A percentile compares a stretch with the other conserved stretches of the same genome.
These are phyloP conservation scores for Panagrolaimus sp. DNA, from an alignment of 1,140 invertebrate genomes.

Conservation along the genomic window DNA sequence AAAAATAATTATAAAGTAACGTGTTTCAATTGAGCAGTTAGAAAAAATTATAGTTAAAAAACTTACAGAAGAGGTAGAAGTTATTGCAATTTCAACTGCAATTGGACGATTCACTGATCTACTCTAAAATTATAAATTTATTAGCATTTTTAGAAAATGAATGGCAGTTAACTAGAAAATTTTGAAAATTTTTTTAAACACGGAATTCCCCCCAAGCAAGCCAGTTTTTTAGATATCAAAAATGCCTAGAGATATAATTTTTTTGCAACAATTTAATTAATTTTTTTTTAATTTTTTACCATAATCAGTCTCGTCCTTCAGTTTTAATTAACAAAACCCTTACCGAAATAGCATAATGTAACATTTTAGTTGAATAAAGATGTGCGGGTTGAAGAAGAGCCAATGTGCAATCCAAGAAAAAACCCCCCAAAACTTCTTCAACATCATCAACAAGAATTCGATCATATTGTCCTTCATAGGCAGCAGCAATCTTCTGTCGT, in stretches of 20 bases:
- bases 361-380: slow-evolving; percentile 38
- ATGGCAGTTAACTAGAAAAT: too few species aligned
- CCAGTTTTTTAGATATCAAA: too few species aligned
- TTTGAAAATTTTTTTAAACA: too few species aligned
- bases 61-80: slow-evolving; percentile 34
- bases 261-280: background rate
- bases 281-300: slow-evolving; percentile 7
- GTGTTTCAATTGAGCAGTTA: background rate
- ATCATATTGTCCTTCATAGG: slow-evolving; percentile 45
- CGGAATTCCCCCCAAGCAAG: too few species aligned
- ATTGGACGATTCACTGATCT: slow-evolving; percentile 29
- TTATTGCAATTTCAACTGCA: slow-evolving; percentile 43
- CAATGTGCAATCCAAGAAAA: slow-evolving; percentile 41
- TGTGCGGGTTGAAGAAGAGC: slow-evolving; percentile 41
- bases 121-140: slow-evolving; percentile 21
- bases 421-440: slow-evolving; percentile 47
- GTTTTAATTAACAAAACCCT: slow-evolving; percentile 4
- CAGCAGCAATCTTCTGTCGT: slow-evolving; percentile 43
- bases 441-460: slow-evolving; percentile 39
- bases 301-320: background rate
- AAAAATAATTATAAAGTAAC: background rate
- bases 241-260: background rate
- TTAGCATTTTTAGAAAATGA: too few species aligned
- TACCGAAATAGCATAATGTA: slow-evolving; percentile 39
- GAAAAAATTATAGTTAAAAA: background rate